Conservation (phyloP, 2,113 vertebrate species). For the Rhinolophus sinicus region DNA sequence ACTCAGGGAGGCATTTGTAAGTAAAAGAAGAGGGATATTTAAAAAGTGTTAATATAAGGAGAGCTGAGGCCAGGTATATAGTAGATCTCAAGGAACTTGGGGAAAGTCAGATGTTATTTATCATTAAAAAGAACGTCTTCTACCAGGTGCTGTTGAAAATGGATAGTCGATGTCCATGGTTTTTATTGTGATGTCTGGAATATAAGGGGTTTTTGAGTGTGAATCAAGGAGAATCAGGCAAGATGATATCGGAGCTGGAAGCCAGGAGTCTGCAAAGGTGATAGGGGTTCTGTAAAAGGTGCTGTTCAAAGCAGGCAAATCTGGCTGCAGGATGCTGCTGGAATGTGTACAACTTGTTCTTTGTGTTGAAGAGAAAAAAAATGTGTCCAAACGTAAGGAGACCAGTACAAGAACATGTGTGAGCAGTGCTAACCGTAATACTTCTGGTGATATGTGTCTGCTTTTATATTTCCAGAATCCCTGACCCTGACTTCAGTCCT, state of each 20-base stretch:
- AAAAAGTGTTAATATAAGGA: not conserved
- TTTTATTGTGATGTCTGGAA: not conserved
- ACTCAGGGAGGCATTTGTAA: not conserved
- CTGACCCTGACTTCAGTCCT: slow-evolving; percentile 47
- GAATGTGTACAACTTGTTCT: not conserved
- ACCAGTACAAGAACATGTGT: not conserved
- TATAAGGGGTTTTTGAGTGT: not conserved
- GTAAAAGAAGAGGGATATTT: not conserved
- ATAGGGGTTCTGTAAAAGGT: not conserved
- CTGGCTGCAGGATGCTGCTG: not conserved
- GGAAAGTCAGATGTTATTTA: not conserved
- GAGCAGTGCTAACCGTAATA: not conserved
- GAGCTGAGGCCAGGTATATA: not conserved
- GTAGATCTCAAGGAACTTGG: not conserved
- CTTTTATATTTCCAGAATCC: slow-evolving; percentile 48
- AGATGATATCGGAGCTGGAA: not conserved
- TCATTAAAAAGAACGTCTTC: not conserved
- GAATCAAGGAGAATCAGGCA: not conserved
- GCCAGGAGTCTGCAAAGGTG: not conserved
- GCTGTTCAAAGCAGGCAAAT: not conserved
- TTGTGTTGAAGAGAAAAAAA: not conserved
- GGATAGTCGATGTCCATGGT: not conserved
- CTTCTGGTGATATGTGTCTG: slow-evolving; percentile 31
- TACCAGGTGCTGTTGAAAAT: not conserved
- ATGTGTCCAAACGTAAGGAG: not conserved